phyloP scores from a whole-genome alignment of 2,113 vertebrate genomes.

The Cariama cristata region DNA sequence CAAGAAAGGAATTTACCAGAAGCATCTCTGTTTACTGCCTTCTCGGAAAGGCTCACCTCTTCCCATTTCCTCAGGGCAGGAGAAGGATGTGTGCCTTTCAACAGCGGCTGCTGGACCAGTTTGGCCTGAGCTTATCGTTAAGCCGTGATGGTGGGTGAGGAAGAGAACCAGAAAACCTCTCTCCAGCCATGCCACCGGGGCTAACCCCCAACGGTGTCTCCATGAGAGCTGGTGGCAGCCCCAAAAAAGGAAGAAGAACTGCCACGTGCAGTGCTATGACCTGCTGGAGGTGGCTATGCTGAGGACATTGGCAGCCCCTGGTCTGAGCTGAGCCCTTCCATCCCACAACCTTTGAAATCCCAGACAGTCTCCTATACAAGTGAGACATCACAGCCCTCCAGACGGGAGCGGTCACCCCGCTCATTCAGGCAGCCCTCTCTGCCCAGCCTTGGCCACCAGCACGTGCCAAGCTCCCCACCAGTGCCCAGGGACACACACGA shows the following conservation, averaged over 20 bases:
- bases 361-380: neutral
- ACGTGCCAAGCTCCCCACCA: fast-evolving
- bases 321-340: neutral
- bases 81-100: neutral
- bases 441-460: fast-evolving
- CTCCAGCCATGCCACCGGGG: neutral
- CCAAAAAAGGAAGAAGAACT: neutral
- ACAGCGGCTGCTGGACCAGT: fast-evolving
- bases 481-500: neutral
- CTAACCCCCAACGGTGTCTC: neutral
- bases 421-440: neutral
- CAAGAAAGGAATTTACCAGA: neutral
- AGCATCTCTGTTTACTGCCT: neutral
- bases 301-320: fast-evolving
- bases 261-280: fast-evolving
- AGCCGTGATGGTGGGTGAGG: fast-evolving
- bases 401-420: neutral
- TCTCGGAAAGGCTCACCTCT: neutral
- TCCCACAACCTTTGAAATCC: neutral
- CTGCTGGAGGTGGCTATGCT: neutral
- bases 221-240: neutral
- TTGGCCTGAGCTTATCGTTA: neutral
- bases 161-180: neutral
- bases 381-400: neutral
- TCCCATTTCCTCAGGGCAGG: neutral